Conservation (phyloP, 1,140 invertebrate genomes). For the Branchinecta lindahli region DNA sequence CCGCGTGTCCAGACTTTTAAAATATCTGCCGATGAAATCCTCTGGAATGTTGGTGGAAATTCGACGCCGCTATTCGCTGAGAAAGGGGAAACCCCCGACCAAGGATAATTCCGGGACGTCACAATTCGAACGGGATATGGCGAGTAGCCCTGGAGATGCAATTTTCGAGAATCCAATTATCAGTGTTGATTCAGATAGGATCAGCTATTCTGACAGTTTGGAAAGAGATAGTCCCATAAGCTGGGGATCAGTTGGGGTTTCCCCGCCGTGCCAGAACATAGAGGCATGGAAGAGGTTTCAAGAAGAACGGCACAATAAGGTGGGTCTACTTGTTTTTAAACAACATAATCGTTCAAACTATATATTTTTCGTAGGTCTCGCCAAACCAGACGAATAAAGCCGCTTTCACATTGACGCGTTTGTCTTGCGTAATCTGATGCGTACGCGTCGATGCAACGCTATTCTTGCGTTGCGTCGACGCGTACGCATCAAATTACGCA, state of each 20-base stretch:
- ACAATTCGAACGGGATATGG: background rate
- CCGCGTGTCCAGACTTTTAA: too few relatives aligned
- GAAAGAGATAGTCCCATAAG: background rate
- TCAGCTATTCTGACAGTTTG: background rate
- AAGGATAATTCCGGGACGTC: background rate
- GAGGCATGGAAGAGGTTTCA: constrained; percentile 6
- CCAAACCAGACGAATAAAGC: too few relatives aligned
- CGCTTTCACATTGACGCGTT: too few relatives aligned
- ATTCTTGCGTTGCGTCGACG: too few relatives aligned
- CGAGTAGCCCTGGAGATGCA: background rate
- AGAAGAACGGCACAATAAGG: background rate
- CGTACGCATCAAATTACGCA: too few relatives aligned
- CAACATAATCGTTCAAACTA: too few relatives aligned
- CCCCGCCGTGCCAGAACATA: background rate
- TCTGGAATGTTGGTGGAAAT: background rate
- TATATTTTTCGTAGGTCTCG: too few relatives aligned
- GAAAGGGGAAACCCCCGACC: background rate
- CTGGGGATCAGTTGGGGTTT: background rate
- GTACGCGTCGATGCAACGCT: too few relatives aligned
- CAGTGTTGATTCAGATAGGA: background rate
- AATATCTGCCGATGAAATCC: background rate
- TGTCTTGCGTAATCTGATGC: too few relatives aligned
- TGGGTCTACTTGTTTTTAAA: background rate
- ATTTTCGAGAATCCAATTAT: background rate
- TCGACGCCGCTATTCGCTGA: background rate